phyloP scores from a whole-genome alignment of 2,113 vertebrate genomes.

The Python bivittatus region DNA sequence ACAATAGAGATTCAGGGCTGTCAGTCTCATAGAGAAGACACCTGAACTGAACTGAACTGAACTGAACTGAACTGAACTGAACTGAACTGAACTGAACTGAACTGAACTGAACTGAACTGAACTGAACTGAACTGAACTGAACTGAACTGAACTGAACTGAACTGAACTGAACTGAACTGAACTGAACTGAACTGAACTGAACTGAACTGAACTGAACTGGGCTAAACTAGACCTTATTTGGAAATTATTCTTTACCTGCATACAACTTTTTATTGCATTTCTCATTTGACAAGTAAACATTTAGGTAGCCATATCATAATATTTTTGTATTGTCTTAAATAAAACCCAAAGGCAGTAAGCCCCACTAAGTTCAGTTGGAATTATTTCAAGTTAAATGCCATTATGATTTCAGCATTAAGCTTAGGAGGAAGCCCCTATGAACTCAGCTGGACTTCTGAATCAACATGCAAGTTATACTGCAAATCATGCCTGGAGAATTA shows the following conservation, averaged over 20 bases:
- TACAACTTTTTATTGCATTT: not conserved
- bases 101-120: not conserved
- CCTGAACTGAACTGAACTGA: not conserved
- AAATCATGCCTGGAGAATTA: not conserved
- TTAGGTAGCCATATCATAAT: not conserved
- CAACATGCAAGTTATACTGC: not conserved
- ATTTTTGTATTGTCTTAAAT: not conserved
- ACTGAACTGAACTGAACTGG: not conserved
- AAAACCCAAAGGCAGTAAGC: not conserved
- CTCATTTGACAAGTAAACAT: not conserved
- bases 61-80: not conserved
- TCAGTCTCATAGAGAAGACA: not conserved
- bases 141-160: not conserved
- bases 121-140: not conserved
- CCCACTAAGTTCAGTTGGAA: not conserved
- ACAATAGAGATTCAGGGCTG: not conserved
- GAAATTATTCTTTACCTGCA: not conserved
- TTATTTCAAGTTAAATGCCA: not conserved
- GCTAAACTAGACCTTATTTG: not conserved
- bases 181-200: no score
- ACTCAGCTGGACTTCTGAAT: not conserved
- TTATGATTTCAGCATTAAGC: not conserved
- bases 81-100: not conserved
- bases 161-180: no score
- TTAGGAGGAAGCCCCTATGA: not conserved